Evolutionary conservation across 2,797 vertebrate species (phyloP).

Genomic region (Enteromius unitaeniatus): DNA sequence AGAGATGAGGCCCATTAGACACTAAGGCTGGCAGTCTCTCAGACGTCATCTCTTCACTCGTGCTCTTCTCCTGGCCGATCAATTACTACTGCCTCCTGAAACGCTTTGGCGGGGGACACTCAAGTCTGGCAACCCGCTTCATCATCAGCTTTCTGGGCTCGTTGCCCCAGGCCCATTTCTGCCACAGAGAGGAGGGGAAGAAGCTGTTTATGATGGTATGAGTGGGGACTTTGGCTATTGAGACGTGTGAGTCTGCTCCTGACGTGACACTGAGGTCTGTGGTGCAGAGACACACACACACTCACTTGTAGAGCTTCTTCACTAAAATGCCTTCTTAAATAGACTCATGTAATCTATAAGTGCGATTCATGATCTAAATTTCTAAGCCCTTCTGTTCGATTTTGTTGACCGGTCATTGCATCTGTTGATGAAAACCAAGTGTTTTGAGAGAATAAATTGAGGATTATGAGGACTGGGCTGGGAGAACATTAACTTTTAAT

Average conservation of each 20-base stretch:
- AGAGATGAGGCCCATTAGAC: slow-evolving; percentile 59
- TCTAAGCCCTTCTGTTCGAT: background rate
- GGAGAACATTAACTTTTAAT: slow-evolving; percentile 41
- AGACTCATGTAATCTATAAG: slow-evolving; percentile 15
- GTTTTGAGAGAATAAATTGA: slow-evolving; percentile 6
- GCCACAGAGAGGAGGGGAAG: slow-evolving; percentile 46
- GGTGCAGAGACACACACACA: background rate
- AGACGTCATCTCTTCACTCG: slow-evolving; percentile 60
- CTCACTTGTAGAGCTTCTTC: background rate
- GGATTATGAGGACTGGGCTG: background rate
- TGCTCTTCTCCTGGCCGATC: slow-evolving; percentile 57
- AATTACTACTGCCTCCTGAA: slow-evolving; percentile 63
- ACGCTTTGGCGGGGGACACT: slow-evolving; percentile 62
- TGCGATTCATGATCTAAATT: slow-evolving; percentile 1
- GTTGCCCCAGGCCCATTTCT: slow-evolving; percentile 55
- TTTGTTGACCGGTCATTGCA: background rate
- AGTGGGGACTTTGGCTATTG: slow-evolving; percentile 37
- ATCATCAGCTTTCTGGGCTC: slow-evolving; percentile 62
- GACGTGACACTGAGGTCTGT: background rate
- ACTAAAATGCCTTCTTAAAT: slow-evolving; percentile 2
- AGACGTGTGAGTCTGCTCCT: slow-evolving; percentile 23
- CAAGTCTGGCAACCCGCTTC: slow-evolving; percentile 57
- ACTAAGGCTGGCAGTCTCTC: slow-evolving; percentile 58
- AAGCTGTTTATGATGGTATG: slow-evolving; percentile 45
- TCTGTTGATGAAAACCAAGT: slow-evolving; percentile 7